Evolutionary conservation across 2,888 invertebrate species (phyloP), one percentile per base, ranked within the genome.

Genomic region (Hipparchia sbordonii): DNA sequence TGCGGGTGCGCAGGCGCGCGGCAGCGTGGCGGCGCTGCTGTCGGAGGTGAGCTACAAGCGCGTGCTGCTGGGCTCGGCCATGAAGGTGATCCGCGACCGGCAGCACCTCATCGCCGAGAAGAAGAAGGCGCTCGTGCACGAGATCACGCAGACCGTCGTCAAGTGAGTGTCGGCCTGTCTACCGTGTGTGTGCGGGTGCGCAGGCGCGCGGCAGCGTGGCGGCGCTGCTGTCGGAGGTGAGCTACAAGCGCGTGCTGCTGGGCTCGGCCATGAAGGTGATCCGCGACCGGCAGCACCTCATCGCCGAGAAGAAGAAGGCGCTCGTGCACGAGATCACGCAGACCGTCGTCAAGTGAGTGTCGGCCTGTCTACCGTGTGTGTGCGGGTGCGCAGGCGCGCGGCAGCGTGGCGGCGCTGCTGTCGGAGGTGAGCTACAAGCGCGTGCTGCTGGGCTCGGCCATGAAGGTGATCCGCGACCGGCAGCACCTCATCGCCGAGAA

Each of bases 261-360:
- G 96, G 96, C 76, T 96, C 96, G 79, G 96, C 96, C 81, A 96
- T 96, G 95, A 96, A 96, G 92, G 96, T 97, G 54, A 97, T 98
- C 85, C 96, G 39, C 39, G 39, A 39, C 39, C 94, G 98, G 23
- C 97, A 98, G 89, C 95, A 96, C 81, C 95, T 97, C 83, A 98
- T 98, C 86, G 95, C 96, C 73, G 97, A 98, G 83, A 97, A 97
- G 89, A 98, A 98, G 90, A 96, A 97, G 87, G 95, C 95, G 81
- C 94, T 98, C 66, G 96, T 97, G 76, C 96, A 97, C 86, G 98
- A 98, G 89, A 97, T 98, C 83, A 98, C 97, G 76, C 96, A 96
- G 86, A 96, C 97, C 90, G 97, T 98, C 78, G 96, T 97, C 78
- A 97, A 97, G 96, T 96, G 83, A 95, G 95, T 39, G 39, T 2